Conservation (phyloP, 2,888 invertebrate genomes). For the Agrotis segetum region DNA sequence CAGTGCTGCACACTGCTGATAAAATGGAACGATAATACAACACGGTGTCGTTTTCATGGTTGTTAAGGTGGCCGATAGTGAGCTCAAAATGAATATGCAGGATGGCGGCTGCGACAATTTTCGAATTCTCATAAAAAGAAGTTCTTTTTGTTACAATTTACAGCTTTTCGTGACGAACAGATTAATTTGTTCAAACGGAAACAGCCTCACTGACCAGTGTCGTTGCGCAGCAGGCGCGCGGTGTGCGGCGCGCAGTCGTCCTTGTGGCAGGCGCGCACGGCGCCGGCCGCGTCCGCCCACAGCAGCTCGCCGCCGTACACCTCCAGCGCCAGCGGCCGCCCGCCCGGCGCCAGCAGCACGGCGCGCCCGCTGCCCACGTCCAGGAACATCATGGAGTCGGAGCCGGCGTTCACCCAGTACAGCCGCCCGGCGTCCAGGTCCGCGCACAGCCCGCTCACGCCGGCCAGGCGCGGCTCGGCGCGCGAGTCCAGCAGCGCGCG, state of each 20-base stretch:
- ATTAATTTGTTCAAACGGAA: no score
- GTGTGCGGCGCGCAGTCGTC: slow-evolving; percentile 81
- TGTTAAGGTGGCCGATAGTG: no score
- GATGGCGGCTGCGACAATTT: no score
- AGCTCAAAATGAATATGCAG: no score
- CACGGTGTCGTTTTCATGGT: no score
- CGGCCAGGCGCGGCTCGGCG: slow-evolving; percentile 75
- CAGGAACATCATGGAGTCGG: slow-evolving; percentile 91
- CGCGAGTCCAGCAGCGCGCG: slow-evolving; percentile 71
- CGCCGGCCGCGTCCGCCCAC: slow-evolving; percentile 93
- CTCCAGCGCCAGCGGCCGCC: slow-evolving; percentile 92
- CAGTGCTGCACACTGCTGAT: no score
- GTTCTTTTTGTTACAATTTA: no score
- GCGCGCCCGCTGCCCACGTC: slow-evolving; percentile 82
- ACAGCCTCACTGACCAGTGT: slow-evolving; percentile 85
- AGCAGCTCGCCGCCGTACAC: slow-evolving; percentile 92
- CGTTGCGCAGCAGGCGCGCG: slow-evolving; percentile 87
- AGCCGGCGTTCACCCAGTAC: slow-evolving; percentile 92
- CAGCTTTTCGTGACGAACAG: no score
- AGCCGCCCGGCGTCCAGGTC: slow-evolving; percentile 91
- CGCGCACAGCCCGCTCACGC: slow-evolving; percentile 90
- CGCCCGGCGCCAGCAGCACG: slow-evolving; percentile 64
- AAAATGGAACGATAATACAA: no score
- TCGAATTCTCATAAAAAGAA: no score
- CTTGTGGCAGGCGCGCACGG: slow-evolving; percentile 92